Conservation (phyloP, 2,797 vertebrate genomes). For the Enteromius fasciolatus region DNA sequence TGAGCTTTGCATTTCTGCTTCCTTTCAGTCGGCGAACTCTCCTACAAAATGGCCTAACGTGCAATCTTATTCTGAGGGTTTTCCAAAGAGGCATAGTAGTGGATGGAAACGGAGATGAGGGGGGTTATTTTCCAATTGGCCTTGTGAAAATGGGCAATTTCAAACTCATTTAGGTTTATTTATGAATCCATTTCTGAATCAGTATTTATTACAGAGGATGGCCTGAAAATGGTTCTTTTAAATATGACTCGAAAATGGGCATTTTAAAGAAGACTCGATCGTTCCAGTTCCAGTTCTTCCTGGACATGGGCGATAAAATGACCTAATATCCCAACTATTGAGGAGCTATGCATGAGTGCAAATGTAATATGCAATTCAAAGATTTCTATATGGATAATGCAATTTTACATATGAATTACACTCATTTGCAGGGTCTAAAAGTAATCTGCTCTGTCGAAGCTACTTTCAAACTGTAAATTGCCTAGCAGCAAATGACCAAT, state of each 20-base stretch:
- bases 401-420: conserved; percentile 16
- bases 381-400: conserved; percentile 29
- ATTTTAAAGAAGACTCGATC: conserved; percentile 2
- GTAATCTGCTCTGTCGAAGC: neutral
- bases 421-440: conserved; percentile 6
- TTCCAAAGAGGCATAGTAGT: conserved; percentile 9
- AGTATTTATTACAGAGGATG: conserved; percentile 12
- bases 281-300: conserved; percentile 14
- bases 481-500: neutral
- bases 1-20: conserved; percentile 32
- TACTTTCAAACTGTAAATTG: neutral
- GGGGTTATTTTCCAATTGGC: conserved; percentile 40
- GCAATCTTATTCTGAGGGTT: conserved; percentile 20
- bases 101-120: conserved; percentile 17
- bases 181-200: conserved; percentile 40
- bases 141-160: conserved; percentile 50
- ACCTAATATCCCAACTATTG: conserved; percentile 1
- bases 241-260: conserved; percentile 12
- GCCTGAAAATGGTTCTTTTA: conserved; percentile 20
- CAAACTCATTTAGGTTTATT: conserved; percentile 45
- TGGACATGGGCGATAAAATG: conserved; percentile 30
- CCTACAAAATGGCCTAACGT: neutral
- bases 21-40: neutral
- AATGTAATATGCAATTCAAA: conserved; percentile 26
- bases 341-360: conserved; percentile 13